A percentile compares a stretch with the other conserved stretches of the same genome.
phyloP scores from a whole-genome alignment of 2,797 vertebrate species.

The Malacoraja senta region DNA sequence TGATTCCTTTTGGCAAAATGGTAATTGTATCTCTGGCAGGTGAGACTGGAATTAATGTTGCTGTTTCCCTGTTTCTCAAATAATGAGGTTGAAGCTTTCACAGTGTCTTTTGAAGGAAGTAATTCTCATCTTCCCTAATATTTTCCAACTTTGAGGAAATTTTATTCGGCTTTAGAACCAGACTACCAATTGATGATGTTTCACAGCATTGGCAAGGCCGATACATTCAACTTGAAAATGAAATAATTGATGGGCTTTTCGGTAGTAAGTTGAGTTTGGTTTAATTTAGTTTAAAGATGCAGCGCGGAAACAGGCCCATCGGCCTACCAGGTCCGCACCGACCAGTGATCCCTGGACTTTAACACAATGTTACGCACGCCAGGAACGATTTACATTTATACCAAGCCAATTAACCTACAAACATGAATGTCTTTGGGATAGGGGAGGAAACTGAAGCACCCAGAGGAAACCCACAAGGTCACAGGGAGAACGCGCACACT shows the following conservation, averaged over 20 bases:
- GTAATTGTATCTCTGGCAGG: neutral
- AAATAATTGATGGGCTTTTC: neutral
- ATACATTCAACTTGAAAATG: neutral
- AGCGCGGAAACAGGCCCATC: too few species aligned
- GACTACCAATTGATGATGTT: neutral
- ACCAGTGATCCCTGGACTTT: too few species aligned
- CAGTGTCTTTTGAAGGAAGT: neutral
- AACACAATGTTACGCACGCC: too few species aligned
- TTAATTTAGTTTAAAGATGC: too few species aligned
- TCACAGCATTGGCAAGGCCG: neutral
- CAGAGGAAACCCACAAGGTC: too few species aligned
- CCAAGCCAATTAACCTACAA: too few species aligned
- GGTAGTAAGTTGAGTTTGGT: too few species aligned
- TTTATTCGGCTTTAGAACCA: neutral
- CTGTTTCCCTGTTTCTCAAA: neutral
- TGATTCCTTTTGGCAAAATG: neutral
- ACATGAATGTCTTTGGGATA: too few species aligned
- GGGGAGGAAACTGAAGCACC: too few species aligned
- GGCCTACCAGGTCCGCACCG: too few species aligned
- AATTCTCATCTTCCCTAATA: neutral
- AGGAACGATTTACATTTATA: too few species aligned
- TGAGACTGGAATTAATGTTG: slow-evolving; percentile 16
- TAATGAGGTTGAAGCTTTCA: neutral
- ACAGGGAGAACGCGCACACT: too few species aligned
- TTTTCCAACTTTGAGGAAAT: neutral